Evolutionary conservation across 30 jellyfish, hydroid and myxozoan species (phyloP), one percentile per base, ranked within the genome.

Genomic region (Aurelia sp.): DNA sequence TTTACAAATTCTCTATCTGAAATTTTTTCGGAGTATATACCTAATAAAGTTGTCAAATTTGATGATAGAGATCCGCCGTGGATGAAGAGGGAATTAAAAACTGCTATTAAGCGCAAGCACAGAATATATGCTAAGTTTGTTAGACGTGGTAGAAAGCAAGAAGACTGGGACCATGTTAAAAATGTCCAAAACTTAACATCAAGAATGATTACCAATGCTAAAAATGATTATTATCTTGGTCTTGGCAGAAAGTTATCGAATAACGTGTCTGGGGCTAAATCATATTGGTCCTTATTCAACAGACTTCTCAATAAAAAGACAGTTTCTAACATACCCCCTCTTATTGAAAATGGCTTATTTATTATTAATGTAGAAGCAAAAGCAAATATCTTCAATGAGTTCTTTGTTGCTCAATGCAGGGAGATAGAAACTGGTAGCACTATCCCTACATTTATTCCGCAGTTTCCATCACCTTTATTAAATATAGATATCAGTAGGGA

Each of bases 61-160:
- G 82, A 79, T 66, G 90, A 79, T 51, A 79, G 66, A 33, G 90
- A 48, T 79, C 73, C 90, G 41, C 90, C 82, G 55, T 79, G 90
- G 90, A 67, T 79, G 90, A 79, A 66, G 73, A 73, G 60, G 23
- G 90, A 79, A 79, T 23, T 79, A 23, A 79, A 79, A 62, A 79
- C 90, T 64, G 90, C 72, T 23, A 79, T 79, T 21, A 79, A 67
- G 90, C 90, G 83, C 74, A 79, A 27, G 33, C 33, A 27, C 33
- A 27, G 33, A 27, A 27, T 27, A 27, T 27, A 27, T 27, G 33
- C 33, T 27, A 27, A 27, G 33, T 27, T 27, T 27, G 33, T 27
- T 27, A 27, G 33, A 27, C 33, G 33, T 27, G 33, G 33, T 27
- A 27, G 33, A 27, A 27, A 27, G 33, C 33, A 27, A 27, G 33